phyloP scores from a whole-genome alignment of 2,888 invertebrate species.

The Onchidella celtica region DNA sequence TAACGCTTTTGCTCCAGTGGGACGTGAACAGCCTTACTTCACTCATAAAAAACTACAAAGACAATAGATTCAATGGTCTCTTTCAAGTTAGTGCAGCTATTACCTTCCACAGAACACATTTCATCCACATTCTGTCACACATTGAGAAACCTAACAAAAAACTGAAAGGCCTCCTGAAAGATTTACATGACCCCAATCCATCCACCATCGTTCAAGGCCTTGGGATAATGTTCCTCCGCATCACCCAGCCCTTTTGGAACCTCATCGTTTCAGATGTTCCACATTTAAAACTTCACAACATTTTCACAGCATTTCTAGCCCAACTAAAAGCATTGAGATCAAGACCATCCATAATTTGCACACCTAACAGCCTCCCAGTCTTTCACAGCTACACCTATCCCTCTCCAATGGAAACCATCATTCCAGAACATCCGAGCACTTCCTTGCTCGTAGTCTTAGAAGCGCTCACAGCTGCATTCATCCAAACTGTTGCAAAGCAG shows the following conservation, averaged over 20 bases:
- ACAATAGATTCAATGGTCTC: slow-evolving; percentile 30
- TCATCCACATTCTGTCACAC: not conserved
- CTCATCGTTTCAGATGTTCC: not conserved
- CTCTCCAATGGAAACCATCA: not conserved
- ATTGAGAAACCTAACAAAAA: not conserved
- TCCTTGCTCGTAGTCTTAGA: not conserved
- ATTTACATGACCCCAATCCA: not conserved
- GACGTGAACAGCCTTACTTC: not conserved
- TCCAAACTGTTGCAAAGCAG: not conserved
- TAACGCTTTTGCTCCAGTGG: not conserved
- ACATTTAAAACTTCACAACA: not conserved
- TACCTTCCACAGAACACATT: not conserved
- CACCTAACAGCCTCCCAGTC: not conserved
- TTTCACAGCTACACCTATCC: not conserved
- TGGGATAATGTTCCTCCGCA: not conserved
- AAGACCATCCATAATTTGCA: not conserved
- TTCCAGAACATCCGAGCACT: not conserved
- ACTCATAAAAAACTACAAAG: slow-evolving; percentile 15
- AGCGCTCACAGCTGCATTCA: not conserved
- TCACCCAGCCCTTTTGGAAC: not conserved
- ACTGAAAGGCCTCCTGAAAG: not conserved
- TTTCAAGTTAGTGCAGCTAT: slow-evolving; percentile 14
- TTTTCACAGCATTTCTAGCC: not conserved
- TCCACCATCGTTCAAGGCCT: not conserved
- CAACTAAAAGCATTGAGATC: not conserved